Base-by-base conservation (phyloP, 2,888 invertebrate genomes). In the Rhabditoides inermis region DNA sequence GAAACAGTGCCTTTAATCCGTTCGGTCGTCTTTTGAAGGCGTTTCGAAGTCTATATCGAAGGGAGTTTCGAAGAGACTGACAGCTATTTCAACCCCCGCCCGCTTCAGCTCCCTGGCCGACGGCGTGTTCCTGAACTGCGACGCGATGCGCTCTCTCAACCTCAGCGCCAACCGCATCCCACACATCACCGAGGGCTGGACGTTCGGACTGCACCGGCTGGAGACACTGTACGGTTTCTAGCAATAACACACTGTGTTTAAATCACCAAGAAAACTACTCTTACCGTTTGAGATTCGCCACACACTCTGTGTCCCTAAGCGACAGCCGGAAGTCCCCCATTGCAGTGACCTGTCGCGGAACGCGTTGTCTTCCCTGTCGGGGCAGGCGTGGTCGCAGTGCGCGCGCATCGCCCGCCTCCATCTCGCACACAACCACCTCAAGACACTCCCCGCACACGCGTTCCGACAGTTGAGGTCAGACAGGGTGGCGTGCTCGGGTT, bases 331-430 rank as follows among this genome's bases (percentile, higher is more conserved):
- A 22, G 5, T 4, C 6, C 28, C 18, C 42, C 2, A n/a, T 51
- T 59, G 47, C 54, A 63, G 65, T 47, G 68, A 68, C 27, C 51
- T 68, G 12, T 62, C 62, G 3, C 50, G 45, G 41, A 68, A 68
- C 32, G 55, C 55, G 28, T 61, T 68, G 20, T 47, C 58, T 20
- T 58, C 55, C 22, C 56, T 66, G n/a, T 58, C 61, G 35, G 57
- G 58, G 2, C 53, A 49, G 32, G 59, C 62, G 22, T 68, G 68
- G 68, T 47, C 46, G 0, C 63, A 53, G 18, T 50, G 64, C 27
- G 49, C 52, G 10, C 54, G 57, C 7, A 49, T 68, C 7, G 58
- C 63, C 46, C 53, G 58, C 25, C 56, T 68, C 3, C 54, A 53
- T 27, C 45, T 68, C 20, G 59, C 63, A 0, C 58, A 58, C 10